Evolutionary conservation across 1,140 invertebrate species (phyloP).

Genomic region (Magallana angulata): DNA sequence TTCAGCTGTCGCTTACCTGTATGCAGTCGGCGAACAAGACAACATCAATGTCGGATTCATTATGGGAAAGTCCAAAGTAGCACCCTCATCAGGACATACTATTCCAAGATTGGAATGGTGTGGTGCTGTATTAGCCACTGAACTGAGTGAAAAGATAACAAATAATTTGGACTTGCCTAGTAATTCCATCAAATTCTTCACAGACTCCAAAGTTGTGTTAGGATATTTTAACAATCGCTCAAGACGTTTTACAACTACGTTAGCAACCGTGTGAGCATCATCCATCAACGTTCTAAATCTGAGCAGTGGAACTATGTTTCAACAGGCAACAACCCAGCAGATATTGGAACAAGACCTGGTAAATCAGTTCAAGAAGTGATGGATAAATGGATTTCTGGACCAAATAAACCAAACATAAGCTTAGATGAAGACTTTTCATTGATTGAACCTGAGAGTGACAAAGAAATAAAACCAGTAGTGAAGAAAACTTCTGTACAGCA

Average conservation of each 20-base stretch:
- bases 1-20: constrained; percentile 49
- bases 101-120: constrained; percentile 57
- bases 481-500: constrained; percentile 1
- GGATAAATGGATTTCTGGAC: constrained; percentile 44
- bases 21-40: not conserved
- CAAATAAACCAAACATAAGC: not conserved
- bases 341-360: not conserved
- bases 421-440: constrained; percentile 29
- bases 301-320: constrained; percentile 30
- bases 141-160: constrained; percentile 37
- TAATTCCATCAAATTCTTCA: constrained; percentile 54
- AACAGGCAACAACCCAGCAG: constrained; percentile 18
- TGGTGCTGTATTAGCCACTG: constrained; percentile 46
- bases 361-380: not conserved
- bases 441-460: constrained; percentile 37
- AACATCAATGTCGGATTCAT: constrained; percentile 43
- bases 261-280: constrained; percentile 44
- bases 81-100: constrained; percentile 44
- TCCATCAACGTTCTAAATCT: not conserved
- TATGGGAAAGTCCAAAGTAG: constrained; percentile 56
- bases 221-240: constrained; percentile 56
- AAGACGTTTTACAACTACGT: constrained; percentile 58
- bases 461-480: constrained; percentile 36
- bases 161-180: constrained; percentile 48
- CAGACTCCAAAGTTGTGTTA: constrained; percentile 53